A percentile compares a stretch with the other conserved stretches of the same genome.
Evolutionary conservation across 1,140 invertebrate genomes (phyloP).

Genomic region (Macrocentrus cingulum): DNA sequence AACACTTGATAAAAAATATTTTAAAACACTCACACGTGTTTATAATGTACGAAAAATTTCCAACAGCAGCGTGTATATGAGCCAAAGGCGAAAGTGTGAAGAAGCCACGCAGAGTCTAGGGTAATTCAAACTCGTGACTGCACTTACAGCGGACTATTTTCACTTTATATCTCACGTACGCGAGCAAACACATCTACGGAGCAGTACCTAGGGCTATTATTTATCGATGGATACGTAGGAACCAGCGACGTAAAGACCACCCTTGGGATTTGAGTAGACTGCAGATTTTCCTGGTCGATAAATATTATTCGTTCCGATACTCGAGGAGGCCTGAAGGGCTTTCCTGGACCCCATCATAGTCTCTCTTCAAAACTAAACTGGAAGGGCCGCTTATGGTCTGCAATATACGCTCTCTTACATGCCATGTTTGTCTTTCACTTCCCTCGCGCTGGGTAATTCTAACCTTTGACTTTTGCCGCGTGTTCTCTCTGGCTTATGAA

Average conservation of each 20-base stretch:
- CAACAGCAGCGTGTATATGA: no score
- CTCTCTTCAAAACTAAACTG: slow-evolving; percentile 44
- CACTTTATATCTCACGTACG: not conserved
- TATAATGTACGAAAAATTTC: no score
- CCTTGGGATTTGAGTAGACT: slow-evolving; percentile 53
- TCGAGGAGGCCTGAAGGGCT: slow-evolving; percentile 40
- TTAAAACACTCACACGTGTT: no score
- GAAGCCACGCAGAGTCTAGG: no score
- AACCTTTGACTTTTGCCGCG: slow-evolving; percentile 29
- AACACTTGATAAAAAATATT: no score
- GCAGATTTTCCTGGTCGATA: slow-evolving; percentile 54
- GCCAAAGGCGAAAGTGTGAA: no score
- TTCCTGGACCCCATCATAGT: slow-evolving; percentile 27
- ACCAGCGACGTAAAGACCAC: slow-evolving; percentile 43
- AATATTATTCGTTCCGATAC: slow-evolving; percentile 59
- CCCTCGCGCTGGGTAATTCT: slow-evolving; percentile 17
- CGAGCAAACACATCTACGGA: no score
- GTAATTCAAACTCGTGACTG: no score
- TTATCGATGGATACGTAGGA: slow-evolving; percentile 37
- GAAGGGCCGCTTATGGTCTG: no score
- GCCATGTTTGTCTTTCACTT: slow-evolving; percentile 36
- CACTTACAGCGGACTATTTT: no score
- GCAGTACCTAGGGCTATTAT: slow-evolving; percentile 38
- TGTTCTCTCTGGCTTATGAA: slow-evolving; percentile 28
- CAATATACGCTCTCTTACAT: slow-evolving; percentile 25